phyloP scores from a whole-genome alignment of 1,140 invertebrate species.

The Brachystomella parvula region DNA sequence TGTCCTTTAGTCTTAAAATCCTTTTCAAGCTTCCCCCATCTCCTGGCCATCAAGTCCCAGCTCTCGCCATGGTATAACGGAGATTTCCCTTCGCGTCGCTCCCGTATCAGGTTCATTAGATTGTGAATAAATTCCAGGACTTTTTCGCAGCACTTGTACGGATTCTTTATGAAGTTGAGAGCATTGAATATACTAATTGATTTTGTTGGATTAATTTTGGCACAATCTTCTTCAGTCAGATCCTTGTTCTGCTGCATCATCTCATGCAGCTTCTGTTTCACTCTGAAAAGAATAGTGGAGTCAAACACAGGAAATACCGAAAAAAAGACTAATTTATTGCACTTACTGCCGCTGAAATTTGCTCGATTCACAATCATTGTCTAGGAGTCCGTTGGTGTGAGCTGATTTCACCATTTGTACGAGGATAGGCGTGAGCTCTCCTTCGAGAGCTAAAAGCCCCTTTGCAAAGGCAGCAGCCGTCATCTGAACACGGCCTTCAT shows the following conservation, averaged over 20 bases:
- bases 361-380: conserved; percentile 94
- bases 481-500: conserved; percentile 98
- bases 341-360: conserved; percentile 92
- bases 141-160: conserved; percentile 82
- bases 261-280: conserved; percentile 87
- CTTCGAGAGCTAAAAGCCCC: conserved; percentile 91
- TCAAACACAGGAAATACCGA: conserved; percentile 2
- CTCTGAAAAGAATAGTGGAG: conserved; percentile 52
- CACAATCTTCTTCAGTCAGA: conserved; percentile 75
- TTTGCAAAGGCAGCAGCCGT: conserved; percentile 99
- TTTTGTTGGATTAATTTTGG: conserved; percentile 79
- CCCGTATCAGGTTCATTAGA: conserved; percentile 72
- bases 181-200: conserved; percentile 80
- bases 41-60: conserved; percentile 94
- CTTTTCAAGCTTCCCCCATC: conserved; percentile 98
- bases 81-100: conserved; percentile 80
- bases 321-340: conserved; percentile 15
- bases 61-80: conserved; percentile 96
- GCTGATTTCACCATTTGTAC: conserved; percentile 98
- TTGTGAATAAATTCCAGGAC: conserved; percentile 78
- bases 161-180: conserved; percentile 92
- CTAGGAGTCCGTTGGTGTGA: conserved; percentile 94
- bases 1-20: conserved; percentile 89
- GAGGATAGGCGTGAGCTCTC: conserved; percentile 94
- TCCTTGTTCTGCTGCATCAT: conserved; percentile 84